Conservation (phyloP, 2,113 vertebrate genomes). For the Bos javanicus region DNA sequence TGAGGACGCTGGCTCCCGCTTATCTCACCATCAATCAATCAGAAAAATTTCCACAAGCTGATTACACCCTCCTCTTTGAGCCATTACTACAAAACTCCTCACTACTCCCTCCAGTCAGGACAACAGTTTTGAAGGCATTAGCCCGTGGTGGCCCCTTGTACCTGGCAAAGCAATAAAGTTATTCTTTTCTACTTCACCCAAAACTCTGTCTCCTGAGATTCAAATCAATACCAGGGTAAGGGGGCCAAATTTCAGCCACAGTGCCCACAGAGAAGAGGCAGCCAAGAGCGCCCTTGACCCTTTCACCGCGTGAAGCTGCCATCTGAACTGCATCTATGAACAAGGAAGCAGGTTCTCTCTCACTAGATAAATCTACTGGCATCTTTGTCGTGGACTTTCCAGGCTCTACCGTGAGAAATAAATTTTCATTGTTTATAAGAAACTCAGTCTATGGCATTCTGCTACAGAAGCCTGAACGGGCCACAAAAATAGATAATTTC, state of each 20-base stretch:
- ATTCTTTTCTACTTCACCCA: neutral
- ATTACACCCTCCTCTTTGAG: neutral
- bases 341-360: neutral
- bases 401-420: neutral
- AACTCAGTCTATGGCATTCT: neutral
- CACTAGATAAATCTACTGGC: neutral
- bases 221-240: neutral
- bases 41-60: neutral
- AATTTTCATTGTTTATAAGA: neutral
- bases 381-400: neutral
- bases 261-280: neutral
- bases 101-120: neutral
- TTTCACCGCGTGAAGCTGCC: fast-evolving
- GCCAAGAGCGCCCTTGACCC: neutral
- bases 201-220: neutral
- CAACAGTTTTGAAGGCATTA: neutral
- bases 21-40: neutral
- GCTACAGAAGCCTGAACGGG: neutral
- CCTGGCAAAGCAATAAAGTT: neutral
- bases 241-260: neutral
- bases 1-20: neutral
- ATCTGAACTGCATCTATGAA: neutral
- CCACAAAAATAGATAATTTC: neutral
- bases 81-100: no score
- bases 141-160: neutral